These are phyloP conservation scores for Anoplopoma fimbria DNA, from an alignment of 2,113 vertebrate genomes.

Conservation along the genomic window DNA sequence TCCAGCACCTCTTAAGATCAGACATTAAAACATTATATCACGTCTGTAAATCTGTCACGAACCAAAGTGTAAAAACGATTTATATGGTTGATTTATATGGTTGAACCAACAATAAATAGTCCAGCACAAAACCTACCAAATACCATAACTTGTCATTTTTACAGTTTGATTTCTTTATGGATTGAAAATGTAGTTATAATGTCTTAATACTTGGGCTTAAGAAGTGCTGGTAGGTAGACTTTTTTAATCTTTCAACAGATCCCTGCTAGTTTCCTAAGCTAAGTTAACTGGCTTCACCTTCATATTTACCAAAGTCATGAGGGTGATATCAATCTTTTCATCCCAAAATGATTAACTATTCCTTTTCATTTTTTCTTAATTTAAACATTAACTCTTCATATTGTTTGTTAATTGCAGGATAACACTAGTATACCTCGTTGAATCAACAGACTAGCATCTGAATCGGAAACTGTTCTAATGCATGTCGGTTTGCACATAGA, in stretches of 20 bases:
- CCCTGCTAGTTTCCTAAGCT: neutral
- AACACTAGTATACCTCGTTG: neutral
- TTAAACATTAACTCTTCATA: too few species aligned
- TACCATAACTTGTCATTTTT: neutral
- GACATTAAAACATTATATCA: neutral
- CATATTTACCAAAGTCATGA: neutral
- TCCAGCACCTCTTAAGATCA: neutral
- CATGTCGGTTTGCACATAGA: neutral
- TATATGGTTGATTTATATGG: too few species aligned
- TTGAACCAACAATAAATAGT: neutral
- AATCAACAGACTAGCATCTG: neutral
- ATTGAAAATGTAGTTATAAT: neutral
- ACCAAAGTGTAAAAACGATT: neutral
- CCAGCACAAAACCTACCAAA: neutral
- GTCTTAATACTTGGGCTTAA: neutral
- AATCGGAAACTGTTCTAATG: neutral
- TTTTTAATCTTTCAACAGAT: neutral
- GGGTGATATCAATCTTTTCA: too few species aligned
- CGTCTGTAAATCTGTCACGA: neutral
- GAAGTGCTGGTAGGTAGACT: neutral
- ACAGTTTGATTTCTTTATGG: neutral
- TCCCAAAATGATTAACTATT: too few species aligned
- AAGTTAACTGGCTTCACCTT: neutral
- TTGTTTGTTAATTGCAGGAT: too few species aligned
- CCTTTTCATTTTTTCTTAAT: neutral